Base-by-base conservation (phyloP, 1,140 invertebrate genomes). In the Micrasema minimum region DNA sequence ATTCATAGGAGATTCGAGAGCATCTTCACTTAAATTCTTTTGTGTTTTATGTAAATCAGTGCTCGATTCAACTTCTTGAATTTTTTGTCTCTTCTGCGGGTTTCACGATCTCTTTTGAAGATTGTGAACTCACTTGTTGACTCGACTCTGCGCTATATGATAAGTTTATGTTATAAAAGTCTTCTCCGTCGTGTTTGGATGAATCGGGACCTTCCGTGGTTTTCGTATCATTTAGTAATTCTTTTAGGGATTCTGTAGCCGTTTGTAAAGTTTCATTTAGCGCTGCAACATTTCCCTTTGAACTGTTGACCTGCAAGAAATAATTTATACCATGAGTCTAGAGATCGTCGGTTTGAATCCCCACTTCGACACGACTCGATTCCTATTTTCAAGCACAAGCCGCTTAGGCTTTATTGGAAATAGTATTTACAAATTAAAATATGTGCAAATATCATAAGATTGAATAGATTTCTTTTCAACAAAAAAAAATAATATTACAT, bases 261-360 rank as follows among this genome's bases (percentile, higher is more conserved):
- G 31, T 18, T 23, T 59, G 37, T 2, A 69, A 38, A 0, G 66
- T 37, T 50, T 61, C 46, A n/a, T 69, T 43, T 14, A 69, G 31
- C 11, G 66, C 35, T 48, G 23, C 23, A 31, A 69, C 41, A 37
- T 69, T 61, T 22, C 66, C 66, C 10, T 48, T 12, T 5, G 51
- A 59, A 12, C 55, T 69, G 38, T 69, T 59, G 5, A 69, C 55
- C 66, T 69, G 22, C 38, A 61, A 41, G 23, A 14, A 23, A 43
- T 18, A 20, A 41, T n/a, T n/a, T n/a, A n/a, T n/a, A n/a, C n/a
- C n/a, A n/a, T n/a, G n/a, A n/a, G n/a, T n/a, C n/a, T n/a, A n/a
- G n/a, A n/a, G n/a, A n/a, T n/a, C n/a, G n/a, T n/a, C n/a, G n/a
- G n/a, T n/a, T n/a, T n/a, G n/a, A n/a, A n/a, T n/a, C n/a, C n/a